A percentile compares a stretch with the other conserved stretches of the same genome.
Evolutionary conservation across 2,797 vertebrate species (phyloP).

Genomic region (Alfaro cultratus): DNA sequence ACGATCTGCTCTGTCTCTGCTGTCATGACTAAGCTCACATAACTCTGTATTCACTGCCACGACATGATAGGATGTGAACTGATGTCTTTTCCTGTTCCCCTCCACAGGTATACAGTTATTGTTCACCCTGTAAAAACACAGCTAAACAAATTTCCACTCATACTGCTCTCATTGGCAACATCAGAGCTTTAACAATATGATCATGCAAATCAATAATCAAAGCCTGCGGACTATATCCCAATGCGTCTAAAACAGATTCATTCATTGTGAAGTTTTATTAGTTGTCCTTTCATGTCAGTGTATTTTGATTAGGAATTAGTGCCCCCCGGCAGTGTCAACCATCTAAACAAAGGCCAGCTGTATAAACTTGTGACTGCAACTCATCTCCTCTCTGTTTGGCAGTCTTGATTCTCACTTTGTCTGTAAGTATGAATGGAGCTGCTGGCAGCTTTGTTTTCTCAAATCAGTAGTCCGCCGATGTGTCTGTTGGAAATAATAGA

Average conservation of each 20-base stretch:
- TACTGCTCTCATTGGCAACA: neutral
- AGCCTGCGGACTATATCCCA: slow-evolving; percentile 6
- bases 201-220: neutral
- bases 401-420: slow-evolving; percentile 35
- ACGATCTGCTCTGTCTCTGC: neutral
- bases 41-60: neutral
- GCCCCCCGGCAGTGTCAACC: slow-evolving; percentile 46
- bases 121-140: neutral
- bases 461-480: slow-evolving; percentile 22
- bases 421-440: slow-evolving; percentile 11
- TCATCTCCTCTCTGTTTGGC: slow-evolving; percentile 63
- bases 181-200: neutral
- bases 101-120: neutral
- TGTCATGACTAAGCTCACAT: neutral
- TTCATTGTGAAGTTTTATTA: slow-evolving; percentile 35
- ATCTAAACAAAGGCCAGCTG: slow-evolving; percentile 77
- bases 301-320: slow-evolving; percentile 74
- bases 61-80: neutral
- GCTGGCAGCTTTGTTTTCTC: slow-evolving; percentile 20
- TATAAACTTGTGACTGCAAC: slow-evolving; percentile 71
- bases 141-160: neutral
- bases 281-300: slow-evolving; percentile 62
- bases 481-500: slow-evolving; percentile 5
- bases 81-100: neutral
- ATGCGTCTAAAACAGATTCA: slow-evolving; percentile 1